phyloP scores from a whole-genome alignment of 2,888 invertebrate genomes.

The Panopea generosa region DNA sequence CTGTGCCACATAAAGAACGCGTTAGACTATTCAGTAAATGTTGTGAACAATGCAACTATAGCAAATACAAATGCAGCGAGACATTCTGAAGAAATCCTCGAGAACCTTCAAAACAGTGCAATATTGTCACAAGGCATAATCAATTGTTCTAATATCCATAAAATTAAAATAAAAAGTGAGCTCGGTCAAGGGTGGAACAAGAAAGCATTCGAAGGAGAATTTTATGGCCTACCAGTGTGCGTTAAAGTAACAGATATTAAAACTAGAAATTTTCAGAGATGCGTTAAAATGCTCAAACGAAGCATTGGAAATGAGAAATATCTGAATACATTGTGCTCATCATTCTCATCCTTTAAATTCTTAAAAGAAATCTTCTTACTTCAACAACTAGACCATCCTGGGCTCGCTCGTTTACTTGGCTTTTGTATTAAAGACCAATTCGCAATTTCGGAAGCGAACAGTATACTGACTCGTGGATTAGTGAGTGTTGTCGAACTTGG shows the following conservation, averaged over 20 bases:
- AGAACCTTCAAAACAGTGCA: too few species aligned
- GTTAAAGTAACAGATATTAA: constrained; percentile 82
- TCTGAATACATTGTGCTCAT: too few species aligned
- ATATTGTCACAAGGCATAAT: constrained; percentile 53
- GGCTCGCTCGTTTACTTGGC: constrained; percentile 77
- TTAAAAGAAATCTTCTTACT: constrained; percentile 83
- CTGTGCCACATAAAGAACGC: too few species aligned
- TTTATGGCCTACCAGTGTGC: constrained; percentile 70
- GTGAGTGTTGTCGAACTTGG: too few species aligned
- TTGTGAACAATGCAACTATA: too few species aligned
- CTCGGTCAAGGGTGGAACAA: constrained; percentile 82
- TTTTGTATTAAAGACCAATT: constrained; percentile 81
- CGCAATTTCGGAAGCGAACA: constrained; percentile 72
- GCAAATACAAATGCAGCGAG: too few species aligned
- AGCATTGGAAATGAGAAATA: too few species aligned
- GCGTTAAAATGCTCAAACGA: constrained; percentile 68
- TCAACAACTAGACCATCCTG: constrained; percentile 78
- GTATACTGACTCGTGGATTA: too few species aligned
- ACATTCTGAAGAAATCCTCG: too few species aligned
- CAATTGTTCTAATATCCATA: constrained; percentile 78
- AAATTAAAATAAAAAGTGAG: constrained; percentile 74
- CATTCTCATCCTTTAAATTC: constrained; percentile 79
- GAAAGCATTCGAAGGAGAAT: constrained; percentile 78
- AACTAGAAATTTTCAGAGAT: too few species aligned
- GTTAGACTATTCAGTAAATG: too few species aligned